These are phyloP conservation scores for Carcharodon carcharias DNA, from an alignment of 2,797 vertebrate species.

Conservation along the genomic window DNA sequence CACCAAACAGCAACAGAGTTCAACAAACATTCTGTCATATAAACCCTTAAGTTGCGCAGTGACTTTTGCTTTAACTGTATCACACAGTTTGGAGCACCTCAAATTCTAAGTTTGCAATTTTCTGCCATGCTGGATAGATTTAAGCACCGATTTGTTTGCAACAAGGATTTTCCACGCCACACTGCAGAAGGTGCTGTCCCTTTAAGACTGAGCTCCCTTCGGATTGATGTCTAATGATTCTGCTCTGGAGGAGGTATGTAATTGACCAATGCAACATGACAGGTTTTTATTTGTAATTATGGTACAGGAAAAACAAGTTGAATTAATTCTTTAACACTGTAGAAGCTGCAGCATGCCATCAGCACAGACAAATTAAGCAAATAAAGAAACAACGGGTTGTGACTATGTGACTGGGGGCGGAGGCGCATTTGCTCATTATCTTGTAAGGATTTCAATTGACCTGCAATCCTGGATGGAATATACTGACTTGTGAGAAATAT, in stretches of 20 bases:
- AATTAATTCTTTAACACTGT: not conserved
- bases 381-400: constrained; percentile 31
- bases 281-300: constrained; percentile 36
- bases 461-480: not conserved
- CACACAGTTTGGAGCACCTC: not conserved
- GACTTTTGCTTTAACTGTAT: not conserved
- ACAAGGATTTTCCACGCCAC: not conserved
- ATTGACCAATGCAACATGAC: constrained; percentile 27
- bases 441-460: not conserved
- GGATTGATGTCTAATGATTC: not conserved
- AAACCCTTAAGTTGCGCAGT: not conserved
- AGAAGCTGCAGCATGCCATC: constrained; percentile 29
- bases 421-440: not conserved
- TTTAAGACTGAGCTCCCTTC: constrained; percentile 7
- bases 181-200: not conserved
- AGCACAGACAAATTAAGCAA: constrained; percentile 33
- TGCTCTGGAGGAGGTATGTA: constrained; percentile 17
- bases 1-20: not conserved
- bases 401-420: constrained; percentile 19
- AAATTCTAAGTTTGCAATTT: not conserved
- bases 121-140: not conserved
- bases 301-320: constrained; percentile 24
- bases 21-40: not conserved
- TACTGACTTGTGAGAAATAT: not conserved
- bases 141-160: not conserved